phyloP scores from a whole-genome alignment of 2,888 invertebrate genomes.

The Baronia brevicornis region DNA sequence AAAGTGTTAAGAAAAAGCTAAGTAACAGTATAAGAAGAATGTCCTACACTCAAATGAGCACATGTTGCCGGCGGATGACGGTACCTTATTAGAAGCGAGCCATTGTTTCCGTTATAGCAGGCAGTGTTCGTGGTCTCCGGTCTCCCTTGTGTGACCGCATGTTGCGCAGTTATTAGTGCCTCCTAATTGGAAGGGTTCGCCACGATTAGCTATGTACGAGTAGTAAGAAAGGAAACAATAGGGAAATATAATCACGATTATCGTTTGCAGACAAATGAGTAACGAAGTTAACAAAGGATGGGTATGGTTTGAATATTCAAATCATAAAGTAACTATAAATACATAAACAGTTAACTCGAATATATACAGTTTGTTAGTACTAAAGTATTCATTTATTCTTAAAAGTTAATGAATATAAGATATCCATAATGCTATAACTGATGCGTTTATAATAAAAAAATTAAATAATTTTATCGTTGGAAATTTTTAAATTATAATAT shows the following conservation, averaged over 20 bases:
- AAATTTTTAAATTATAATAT: no score
- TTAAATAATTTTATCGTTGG: no score
- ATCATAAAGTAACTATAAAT: no score
- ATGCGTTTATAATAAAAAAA: no score
- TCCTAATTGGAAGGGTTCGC: conserved; percentile 47
- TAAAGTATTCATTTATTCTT: background rate
- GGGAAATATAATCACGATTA: conserved; percentile 12
- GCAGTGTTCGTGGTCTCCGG: conserved; percentile 43
- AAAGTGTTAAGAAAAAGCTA: no score
- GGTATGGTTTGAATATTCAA: conserved; percentile 10
- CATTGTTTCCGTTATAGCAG: conserved; percentile 40
- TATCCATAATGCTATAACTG: no score
- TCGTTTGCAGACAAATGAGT: conserved; percentile 10
- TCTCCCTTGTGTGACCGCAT: conserved; percentile 43
- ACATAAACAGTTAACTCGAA: no score
- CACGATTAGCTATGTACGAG: conserved; percentile 15
- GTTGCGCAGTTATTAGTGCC: conserved; percentile 37
- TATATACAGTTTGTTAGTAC: no score
- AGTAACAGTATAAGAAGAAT: conserved; percentile 1
- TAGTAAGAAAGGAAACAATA: conserved; percentile 13
- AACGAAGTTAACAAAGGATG: conserved; percentile 11
- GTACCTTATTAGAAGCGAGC: conserved; percentile 39
- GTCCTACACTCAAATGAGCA: background rate
- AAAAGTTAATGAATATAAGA: no score
- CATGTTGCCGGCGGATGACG: conserved; percentile 17